Evolutionary conservation across 2,888 invertebrate species (phyloP).

Genomic region (Pyrgus malvae): DNA sequence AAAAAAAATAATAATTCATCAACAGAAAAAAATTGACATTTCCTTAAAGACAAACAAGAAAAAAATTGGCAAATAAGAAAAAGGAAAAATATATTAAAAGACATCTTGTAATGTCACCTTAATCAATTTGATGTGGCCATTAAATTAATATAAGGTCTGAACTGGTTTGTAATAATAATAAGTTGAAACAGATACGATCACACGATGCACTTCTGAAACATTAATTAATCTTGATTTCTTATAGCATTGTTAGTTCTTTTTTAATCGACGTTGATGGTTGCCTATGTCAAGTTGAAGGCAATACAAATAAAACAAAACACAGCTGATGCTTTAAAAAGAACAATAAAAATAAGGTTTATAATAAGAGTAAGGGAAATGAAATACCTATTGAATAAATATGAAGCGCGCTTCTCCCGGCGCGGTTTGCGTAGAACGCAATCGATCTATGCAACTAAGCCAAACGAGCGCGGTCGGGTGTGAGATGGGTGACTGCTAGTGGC

Average conservation of each 20-base stretch:
- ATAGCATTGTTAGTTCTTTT: conserved; percentile 20
- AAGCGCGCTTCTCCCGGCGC: not conserved
- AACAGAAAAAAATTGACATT: no score
- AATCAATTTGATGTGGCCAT: conserved; percentile 34
- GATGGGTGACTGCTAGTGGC: no score
- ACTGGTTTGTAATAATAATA: conserved; percentile 36
- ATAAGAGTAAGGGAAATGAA: not conserved
- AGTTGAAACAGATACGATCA: conserved; percentile 40
- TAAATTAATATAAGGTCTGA: conserved; percentile 34
- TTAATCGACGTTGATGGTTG: conserved; percentile 18
- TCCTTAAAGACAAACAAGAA: not conserved
- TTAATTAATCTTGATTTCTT: conserved; percentile 33
- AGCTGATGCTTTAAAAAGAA: not conserved
- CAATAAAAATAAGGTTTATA: not conserved
- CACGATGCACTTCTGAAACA: conserved; percentile 43
- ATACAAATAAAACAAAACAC: conserved; percentile 10
- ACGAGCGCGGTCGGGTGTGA: no score
- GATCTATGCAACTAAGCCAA: no score
- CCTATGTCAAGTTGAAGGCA: conserved; percentile 6
- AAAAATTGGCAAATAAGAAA: conserved; percentile 4
- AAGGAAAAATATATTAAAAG: conserved; percentile 17
- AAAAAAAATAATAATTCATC: no score
- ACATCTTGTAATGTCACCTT: conserved; percentile 25
- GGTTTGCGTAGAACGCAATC: no score
- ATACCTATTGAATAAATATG: no score